Percentiles rank a stretch among this genome's conserved stretches.
Conservation (phyloP, 2,888 invertebrate genomes). For the Cremastinae sp. region DNA sequence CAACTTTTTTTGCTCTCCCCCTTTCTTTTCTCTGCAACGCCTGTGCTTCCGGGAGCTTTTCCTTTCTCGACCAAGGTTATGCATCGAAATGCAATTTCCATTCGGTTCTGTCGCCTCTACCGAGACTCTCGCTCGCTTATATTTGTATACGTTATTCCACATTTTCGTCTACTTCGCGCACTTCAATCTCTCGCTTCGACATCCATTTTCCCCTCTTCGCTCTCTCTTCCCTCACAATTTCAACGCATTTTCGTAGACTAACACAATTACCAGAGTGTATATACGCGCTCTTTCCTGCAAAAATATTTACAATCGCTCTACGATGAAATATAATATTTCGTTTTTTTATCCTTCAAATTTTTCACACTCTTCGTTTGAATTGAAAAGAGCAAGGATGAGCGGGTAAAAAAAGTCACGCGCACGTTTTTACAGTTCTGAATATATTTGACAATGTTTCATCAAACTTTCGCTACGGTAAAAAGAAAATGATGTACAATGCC, state of each 20-base stretch:
- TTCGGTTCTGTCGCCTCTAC: constrained; percentile 27
- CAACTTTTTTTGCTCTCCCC: constrained; percentile 25
- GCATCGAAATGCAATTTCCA: constrained; percentile 54
- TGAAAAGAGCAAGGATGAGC: too few species aligned
- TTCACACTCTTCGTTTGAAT: too few species aligned
- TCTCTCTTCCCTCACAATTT: neutral
- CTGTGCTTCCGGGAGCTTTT: too few species aligned
- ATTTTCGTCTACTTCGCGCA: neutral
- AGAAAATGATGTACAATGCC: too few species aligned
- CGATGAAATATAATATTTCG: too few species aligned
- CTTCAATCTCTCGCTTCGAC: constrained; percentile 30
- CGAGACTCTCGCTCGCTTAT: constrained; percentile 13
- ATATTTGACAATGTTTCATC: too few species aligned
- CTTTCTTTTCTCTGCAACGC: constrained; percentile 38
- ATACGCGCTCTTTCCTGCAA: neutral
- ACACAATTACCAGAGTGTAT: neutral
- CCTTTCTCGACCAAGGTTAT: constrained; percentile 36
- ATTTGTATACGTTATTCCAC: constrained; percentile 1
- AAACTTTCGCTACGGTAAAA: too few species aligned
- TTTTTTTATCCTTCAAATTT: too few species aligned
- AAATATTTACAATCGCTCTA: neutral
- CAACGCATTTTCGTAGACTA: neutral
- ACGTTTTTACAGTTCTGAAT: too few species aligned
- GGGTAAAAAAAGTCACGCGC: too few species aligned
- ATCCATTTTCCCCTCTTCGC: constrained; percentile 25